Base-by-base conservation (phyloP, 2,888 invertebrate species). In the Glyphotaelius pellucidus region DNA sequence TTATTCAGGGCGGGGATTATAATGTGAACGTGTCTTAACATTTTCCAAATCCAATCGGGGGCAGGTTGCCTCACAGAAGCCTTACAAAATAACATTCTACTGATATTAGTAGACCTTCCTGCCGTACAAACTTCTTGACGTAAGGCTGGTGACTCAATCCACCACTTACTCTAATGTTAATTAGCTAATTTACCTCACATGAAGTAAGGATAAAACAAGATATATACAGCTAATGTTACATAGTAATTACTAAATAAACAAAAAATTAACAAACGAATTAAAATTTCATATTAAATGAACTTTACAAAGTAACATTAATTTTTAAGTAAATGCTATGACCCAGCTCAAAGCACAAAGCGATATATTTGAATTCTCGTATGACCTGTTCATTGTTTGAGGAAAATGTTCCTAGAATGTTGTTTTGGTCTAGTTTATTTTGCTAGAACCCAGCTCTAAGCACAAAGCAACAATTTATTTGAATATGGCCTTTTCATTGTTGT, bases 1-100 rank as follows among this genome's bases (percentile, higher is more conserved):
- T 87, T 87, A 47, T 87, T 47, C 12, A n/a, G 25, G 83, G 5
- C 35, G 52, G 31, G 52, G 87, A 87, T 87, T 87, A 87, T 52
- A 47, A 67, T 47, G 25, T 52, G 47, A 87, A 87, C n/a, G 52
- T 87, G 67, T 87, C 87, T 87, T 87, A 87, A 52, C 67, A 67
- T 87, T 87, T 87, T 52, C 52, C n/a, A 67, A 87, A 52, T 52
- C 87, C 47, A 87, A 87, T 87, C 87, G 52, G 52, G 86, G 86
- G 25, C 83, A 83, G 83, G 19, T 38, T 83, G 83, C 25, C 11
- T 67, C 19, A 35, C 19, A 83, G 83, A 83, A 83, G 35, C 83
- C 83, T 83, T 83, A 83, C 35, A 83, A 32, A 83, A 83, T 38
- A 35, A 35, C 25, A 25, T 83, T 83, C 7, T 11, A 25, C 35